Evolutionary conservation across 2,888 invertebrate genomes (phyloP).

Genomic region (Aspidiotus rigidus): DNA sequence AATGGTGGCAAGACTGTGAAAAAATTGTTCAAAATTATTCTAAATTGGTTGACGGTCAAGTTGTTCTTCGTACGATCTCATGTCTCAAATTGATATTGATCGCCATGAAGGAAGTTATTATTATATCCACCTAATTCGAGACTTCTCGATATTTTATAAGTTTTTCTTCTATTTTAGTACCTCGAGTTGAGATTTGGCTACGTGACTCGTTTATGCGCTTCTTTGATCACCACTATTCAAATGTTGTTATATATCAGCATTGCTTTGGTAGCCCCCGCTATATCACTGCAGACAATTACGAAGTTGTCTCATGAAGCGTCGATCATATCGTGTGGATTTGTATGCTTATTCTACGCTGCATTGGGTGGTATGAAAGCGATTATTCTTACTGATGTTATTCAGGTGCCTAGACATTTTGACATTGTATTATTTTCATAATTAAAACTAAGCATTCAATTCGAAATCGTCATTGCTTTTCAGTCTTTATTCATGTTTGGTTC

Average conservation of each 20-base stretch:
- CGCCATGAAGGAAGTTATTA: background rate
- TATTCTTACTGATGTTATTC: slow-evolving; percentile 74
- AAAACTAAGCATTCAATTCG: background rate
- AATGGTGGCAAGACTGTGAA: no score
- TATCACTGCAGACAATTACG: slow-evolving; percentile 60
- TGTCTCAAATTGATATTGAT: no score
- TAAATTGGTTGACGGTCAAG: no score
- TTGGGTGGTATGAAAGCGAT: slow-evolving; percentile 85
- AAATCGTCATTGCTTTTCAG: slow-evolving; percentile 35
- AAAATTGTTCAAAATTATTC: no score
- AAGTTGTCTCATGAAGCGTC: slow-evolving; percentile 45
- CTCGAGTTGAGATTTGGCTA: slow-evolving; percentile 77
- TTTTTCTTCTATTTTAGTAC: slow-evolving; percentile 53
- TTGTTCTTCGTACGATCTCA: no score
- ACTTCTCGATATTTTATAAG: background rate
- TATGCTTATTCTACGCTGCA: slow-evolving; percentile 46
- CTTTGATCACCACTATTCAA: slow-evolving; percentile 75
- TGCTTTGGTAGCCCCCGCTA: slow-evolving; percentile 84
- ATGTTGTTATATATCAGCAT: slow-evolving; percentile 85
- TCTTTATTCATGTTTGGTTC: slow-evolving; percentile 77
- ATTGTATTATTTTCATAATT: background rate
- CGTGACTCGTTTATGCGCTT: slow-evolving; percentile 63
- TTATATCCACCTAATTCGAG: background rate
- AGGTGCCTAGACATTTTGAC: slow-evolving; percentile 41
- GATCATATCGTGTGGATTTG: slow-evolving; percentile 45